Evolutionary conservation across 2,113 vertebrate genomes (phyloP).

Genomic region (Hiodon alosoides): DNA sequence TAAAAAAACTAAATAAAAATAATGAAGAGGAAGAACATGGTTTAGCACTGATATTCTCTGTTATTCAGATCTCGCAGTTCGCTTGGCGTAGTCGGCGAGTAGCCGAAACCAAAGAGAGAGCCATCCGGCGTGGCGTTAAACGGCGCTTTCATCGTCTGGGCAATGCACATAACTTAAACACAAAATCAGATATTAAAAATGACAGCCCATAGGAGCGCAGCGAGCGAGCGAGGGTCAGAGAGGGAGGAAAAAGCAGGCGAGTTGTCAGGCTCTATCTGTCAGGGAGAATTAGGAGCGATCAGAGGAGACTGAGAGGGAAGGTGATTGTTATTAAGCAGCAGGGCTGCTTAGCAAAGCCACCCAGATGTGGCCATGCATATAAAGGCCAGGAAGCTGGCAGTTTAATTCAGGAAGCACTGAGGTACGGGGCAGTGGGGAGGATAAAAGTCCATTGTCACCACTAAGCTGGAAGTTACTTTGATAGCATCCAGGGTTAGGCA

Average conservation of each 20-base stretch:
- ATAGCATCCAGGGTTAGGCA: conserved; percentile 84
- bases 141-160: conserved; percentile 89
- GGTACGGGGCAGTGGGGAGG: conserved; percentile 81
- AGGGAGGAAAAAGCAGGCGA: conserved; percentile 95
- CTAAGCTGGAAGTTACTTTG: conserved; percentile 98
- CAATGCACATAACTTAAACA: conserved; percentile 97
- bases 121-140: conserved; percentile 81
- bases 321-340: conserved; percentile 90
- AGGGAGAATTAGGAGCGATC: conserved; percentile 86
- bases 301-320: conserved; percentile 82
- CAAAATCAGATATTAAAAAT: conserved; percentile 99
- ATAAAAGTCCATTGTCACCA: conserved; percentile 80
- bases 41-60: conserved; percentile 66
- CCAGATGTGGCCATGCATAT: conserved; percentile 86
- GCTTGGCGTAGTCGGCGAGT: background rate
- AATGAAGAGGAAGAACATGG: conserved; percentile 3
- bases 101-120: conserved; percentile 55
- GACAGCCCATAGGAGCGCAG: conserved; percentile 99
- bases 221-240: conserved; percentile 98
- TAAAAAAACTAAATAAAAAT: background rate
- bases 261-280: conserved; percentile 90
- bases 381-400: conserved; percentile 91
- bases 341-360: conserved; percentile 79
- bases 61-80: conserved; percentile 14
- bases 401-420: conserved; percentile 84